These are phyloP conservation scores for Drosophila colorata DNA, from an alignment of 2,888 invertebrate genomes.

Conservation along the genomic window DNA sequence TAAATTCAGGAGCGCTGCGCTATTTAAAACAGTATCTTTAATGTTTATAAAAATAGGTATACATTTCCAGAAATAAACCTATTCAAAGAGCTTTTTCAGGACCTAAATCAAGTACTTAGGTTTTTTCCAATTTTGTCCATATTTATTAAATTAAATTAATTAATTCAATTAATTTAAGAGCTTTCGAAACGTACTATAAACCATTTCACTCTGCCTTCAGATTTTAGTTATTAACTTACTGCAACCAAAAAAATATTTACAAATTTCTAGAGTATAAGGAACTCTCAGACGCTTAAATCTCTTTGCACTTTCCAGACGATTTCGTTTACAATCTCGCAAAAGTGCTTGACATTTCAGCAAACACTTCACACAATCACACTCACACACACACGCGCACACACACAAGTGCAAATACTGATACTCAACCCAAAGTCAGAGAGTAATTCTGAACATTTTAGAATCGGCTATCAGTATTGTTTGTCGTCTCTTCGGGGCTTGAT, in stretches of 20 bases:
- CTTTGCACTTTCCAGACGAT: neutral
- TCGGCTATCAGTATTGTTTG: slow-evolving; percentile 28
- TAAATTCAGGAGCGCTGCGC: neutral
- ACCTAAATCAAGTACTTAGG: too few species aligned
- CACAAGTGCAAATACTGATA: neutral
- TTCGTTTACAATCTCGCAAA: slow-evolving; percentile 5
- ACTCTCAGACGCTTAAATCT: neutral
- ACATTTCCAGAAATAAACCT: too few species aligned
- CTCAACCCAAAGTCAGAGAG: neutral
- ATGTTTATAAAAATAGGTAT: too few species aligned
- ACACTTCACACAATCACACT: slow-evolving; percentile 9
- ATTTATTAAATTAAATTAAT: too few species aligned
- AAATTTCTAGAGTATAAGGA: too few species aligned
- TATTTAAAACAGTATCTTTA: too few species aligned
- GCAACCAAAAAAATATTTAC: too few species aligned
- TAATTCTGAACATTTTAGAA: slow-evolving; percentile 5
- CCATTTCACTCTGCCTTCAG: too few species aligned
- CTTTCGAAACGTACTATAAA: neutral
- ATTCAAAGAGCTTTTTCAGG: too few species aligned
- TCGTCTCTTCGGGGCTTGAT: neutral
- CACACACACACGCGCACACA: neutral
- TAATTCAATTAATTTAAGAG: too few species aligned
- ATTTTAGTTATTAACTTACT: too few species aligned
- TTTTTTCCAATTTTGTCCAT: too few species aligned
- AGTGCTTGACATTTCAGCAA: slow-evolving; percentile 14